Evolutionary conservation across 2,797 vertebrate species (phyloP).

Genomic region (Helostoma temminkii): DNA sequence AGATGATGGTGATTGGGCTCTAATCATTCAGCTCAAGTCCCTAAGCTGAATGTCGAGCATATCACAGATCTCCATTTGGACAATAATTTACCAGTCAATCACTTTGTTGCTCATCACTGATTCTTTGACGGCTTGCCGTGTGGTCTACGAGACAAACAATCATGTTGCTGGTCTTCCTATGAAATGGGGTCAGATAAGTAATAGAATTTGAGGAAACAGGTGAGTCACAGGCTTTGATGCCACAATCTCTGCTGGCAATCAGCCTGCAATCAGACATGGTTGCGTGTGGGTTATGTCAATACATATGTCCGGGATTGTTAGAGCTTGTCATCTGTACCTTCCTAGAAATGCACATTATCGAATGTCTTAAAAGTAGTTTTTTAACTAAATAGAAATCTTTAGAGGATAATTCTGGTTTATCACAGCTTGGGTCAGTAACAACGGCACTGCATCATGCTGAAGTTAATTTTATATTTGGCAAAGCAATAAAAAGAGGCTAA

Average conservation of each 20-base stretch:
- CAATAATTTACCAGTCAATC: conserved; percentile 40
- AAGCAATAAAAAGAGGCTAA: not conserved
- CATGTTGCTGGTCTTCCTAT: conserved; percentile 33
- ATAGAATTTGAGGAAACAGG: conserved; percentile 36
- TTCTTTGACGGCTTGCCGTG: conserved; percentile 32
- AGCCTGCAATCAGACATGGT: conserved; percentile 13
- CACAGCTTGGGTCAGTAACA: not conserved
- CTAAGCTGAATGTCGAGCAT: conserved; percentile 19
- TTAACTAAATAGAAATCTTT: not conserved
- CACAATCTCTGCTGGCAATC: conserved; percentile 17
- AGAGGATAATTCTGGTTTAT: not conserved
- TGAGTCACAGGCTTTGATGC: conserved; percentile 30
- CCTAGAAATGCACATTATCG: too few species aligned
- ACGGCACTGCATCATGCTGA: not conserved
- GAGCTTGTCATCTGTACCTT: not conserved
- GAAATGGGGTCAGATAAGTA: conserved; percentile 54
- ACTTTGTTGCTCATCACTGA: conserved; percentile 31
- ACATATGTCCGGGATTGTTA: not conserved
- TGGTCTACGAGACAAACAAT: conserved; percentile 30
- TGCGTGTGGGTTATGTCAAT: not conserved
- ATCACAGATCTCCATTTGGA: conserved; percentile 44
- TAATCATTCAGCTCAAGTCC: conserved; percentile 38
- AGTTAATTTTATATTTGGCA: not conserved
- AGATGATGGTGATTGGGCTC: conserved; percentile 43
- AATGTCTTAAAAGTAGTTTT: not conserved